A percentile compares a stretch with the other conserved stretches of the same genome.
Conservation (phyloP, 2,797 vertebrate genomes). For the Oreonectes daqikongensis region DNA sequence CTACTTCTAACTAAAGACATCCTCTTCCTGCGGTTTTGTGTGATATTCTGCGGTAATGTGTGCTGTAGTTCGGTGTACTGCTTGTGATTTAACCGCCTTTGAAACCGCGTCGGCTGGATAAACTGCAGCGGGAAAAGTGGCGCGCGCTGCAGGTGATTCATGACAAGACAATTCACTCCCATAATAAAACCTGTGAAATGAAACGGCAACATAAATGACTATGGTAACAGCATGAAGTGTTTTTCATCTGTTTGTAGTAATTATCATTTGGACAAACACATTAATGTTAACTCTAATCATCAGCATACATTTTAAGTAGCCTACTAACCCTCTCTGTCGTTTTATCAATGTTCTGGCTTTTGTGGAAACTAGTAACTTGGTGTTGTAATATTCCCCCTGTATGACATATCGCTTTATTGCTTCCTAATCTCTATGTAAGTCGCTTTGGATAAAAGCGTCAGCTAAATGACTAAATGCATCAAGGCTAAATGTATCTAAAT, state of each 20-base stretch:
- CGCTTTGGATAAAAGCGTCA: too few relatives aligned
- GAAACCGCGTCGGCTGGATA: slow-evolving; percentile 77
- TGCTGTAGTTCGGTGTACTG: slow-evolving; percentile 52
- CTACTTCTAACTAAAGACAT: not conserved
- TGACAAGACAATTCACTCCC: slow-evolving; percentile 9
- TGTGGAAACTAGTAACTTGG: too few relatives aligned
- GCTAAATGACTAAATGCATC: too few relatives aligned
- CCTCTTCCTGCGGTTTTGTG: slow-evolving; percentile 11
- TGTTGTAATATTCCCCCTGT: too few relatives aligned
- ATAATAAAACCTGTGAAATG: not conserved
- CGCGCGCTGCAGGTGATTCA: slow-evolving; percentile 57
- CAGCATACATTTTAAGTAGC: too few relatives aligned
- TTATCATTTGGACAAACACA: not conserved
- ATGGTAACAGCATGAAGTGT: not conserved
- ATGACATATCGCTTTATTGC: too few relatives aligned
- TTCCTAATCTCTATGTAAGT: too few relatives aligned
- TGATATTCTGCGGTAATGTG: not conserved
- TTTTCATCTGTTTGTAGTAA: not conserved
- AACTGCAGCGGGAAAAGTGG: slow-evolving; percentile 78
- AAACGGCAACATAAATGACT: not conserved
- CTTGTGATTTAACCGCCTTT: slow-evolving; percentile 75
- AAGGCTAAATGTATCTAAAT: too few relatives aligned
- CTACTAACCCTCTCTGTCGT: too few relatives aligned
- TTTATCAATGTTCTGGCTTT: too few relatives aligned
- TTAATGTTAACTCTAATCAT: not conserved